Conservation (phyloP, 2,113 vertebrate species). For the Paratilapia polleni region DNA sequence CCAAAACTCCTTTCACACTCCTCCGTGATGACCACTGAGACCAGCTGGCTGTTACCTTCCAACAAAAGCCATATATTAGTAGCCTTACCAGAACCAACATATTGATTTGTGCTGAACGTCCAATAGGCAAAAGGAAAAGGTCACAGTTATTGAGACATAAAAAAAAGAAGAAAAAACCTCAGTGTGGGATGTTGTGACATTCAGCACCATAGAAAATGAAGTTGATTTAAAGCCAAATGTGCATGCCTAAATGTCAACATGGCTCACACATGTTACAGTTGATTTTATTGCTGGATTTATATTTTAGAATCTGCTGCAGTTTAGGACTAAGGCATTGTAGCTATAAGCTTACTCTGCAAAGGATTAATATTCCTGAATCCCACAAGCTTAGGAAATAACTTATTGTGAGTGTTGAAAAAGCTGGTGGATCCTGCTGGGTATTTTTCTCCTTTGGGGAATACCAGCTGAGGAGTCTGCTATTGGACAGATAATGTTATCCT, state of each 20-base stretch:
- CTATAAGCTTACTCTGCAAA: conserved; percentile 52
- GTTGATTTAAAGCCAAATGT: conserved; percentile 66
- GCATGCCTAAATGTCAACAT: conserved; percentile 68
- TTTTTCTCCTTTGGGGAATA: conserved; percentile 50
- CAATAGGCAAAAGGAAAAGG: conserved; percentile 63
- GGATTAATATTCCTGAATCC: conserved; percentile 70
- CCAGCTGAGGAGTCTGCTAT: conserved; percentile 49
- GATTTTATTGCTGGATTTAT: conserved; percentile 70
- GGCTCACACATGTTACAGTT: conserved; percentile 42
- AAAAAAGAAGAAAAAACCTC: too few relatives aligned
- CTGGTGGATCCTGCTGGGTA: conserved; percentile 46
- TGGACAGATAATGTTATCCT: conserved; percentile 62
- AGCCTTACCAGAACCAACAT: conserved; percentile 25
- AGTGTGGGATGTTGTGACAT: conserved; percentile 54
- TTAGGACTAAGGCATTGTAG: conserved; percentile 41
- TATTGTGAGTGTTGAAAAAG: conserved; percentile 59
- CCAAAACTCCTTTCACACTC: neutral
- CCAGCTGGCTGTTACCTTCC: conserved; percentile 28
- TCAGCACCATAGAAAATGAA: conserved; percentile 36
- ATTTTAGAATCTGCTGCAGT: conserved; percentile 33
- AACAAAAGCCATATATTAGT: conserved; percentile 51
- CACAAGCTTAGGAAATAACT: conserved; percentile 60
- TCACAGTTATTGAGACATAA: conserved; percentile 64
- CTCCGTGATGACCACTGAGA: conserved; percentile 23
- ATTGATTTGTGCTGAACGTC: conserved; percentile 45